Base-by-base conservation (phyloP, 2,888 invertebrate species). In the Diaphora mendica region DNA sequence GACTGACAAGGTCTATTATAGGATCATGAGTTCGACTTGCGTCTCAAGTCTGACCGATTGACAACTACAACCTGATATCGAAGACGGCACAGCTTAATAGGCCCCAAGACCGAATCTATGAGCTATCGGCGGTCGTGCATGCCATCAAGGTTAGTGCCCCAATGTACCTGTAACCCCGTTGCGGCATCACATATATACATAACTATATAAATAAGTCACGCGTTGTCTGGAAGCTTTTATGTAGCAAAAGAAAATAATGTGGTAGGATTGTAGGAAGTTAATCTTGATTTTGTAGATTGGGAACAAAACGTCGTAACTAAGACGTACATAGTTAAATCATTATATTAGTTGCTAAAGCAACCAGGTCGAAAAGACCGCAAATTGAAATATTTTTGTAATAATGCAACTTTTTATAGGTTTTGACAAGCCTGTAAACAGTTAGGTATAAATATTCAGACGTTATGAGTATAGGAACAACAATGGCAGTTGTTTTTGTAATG, bases 41-140 rank as follows among this genome's bases (percentile, higher is more conserved):
- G 78, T 84, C 78, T 75, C 64, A 64, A 64, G 79, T 79, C 80
- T 75, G 69, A 68, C 64, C 80, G 79, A 84, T 87, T 88, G 88
- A 88, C 89, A 87, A 89, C 88, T 85, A 81, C 70, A 76, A 76
- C 82, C 78, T 62, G 81, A 80, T 80, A 91, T 92, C 92, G 91
- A 91, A 92, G 91, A 85, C 86, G 88, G 90, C 78, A 80, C 74
- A 86, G 86, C 86, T 88, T 93, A 93, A 92, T 93, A 90, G 90
- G 90, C 86, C 84, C 85, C 77, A 81, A 77, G 83, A 79, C 79
- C 75, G 79, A 84, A 84, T 80, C 84, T 85, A 81, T 81, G 76
- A 82, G 84, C 85, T 88, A 89, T 89, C 88, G 78, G 81, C 76
- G 77, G 87, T 88, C 88, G 86, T 85, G 87, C 88, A 87, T 89